Percentiles rank a stretch among this genome's conserved stretches.
phyloP scores from a whole-genome alignment of 2,888 invertebrate genomes.

The Drosophila putrida region DNA sequence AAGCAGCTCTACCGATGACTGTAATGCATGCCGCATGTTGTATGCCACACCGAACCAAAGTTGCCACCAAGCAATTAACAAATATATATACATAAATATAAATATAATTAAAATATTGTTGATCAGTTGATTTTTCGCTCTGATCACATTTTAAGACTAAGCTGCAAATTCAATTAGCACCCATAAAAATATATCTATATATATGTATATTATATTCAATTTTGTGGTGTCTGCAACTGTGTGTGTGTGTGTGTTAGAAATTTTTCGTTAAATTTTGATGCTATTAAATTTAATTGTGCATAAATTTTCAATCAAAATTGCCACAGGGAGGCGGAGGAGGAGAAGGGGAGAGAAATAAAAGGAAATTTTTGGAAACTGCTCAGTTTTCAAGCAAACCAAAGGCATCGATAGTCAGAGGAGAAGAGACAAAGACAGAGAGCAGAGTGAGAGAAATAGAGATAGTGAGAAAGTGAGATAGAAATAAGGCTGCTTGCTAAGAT shows the following conservation, averaged over 20 bases:
- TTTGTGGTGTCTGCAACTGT: conserved; percentile 10
- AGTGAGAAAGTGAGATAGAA: not conserved
- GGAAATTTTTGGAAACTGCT: conserved; percentile 15
- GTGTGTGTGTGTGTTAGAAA: conserved; percentile 16
- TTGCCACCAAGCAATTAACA: conserved; percentile 27
- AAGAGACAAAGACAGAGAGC: not conserved
- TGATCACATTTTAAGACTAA: conserved; percentile 42
- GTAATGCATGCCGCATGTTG: conserved; percentile 11
- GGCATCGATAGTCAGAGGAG: not conserved
- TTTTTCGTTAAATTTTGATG: conserved; percentile 39
- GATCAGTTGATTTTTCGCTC: conserved; percentile 44
- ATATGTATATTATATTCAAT: conserved; percentile 10
- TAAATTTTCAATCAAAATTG: conserved; percentile 60
- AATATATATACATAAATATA: conserved; percentile 12
- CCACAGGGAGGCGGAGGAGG: conserved; percentile 6
- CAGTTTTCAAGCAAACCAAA: conserved; percentile 8
- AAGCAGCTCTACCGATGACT: not conserved
- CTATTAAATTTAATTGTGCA: conserved; percentile 70
- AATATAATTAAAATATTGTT: conserved; percentile 50
- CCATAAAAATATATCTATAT: conserved; percentile 2
- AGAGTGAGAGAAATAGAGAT: not conserved
- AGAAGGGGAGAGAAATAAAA: conserved; percentile 7
- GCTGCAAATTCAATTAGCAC: conserved; percentile 39
- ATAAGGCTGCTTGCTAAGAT: conserved; percentile 13
- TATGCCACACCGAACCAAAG: not conserved